phyloP scores from a whole-genome alignment of 2,797 vertebrate species.

The Chrysocyon brachyurus region DNA sequence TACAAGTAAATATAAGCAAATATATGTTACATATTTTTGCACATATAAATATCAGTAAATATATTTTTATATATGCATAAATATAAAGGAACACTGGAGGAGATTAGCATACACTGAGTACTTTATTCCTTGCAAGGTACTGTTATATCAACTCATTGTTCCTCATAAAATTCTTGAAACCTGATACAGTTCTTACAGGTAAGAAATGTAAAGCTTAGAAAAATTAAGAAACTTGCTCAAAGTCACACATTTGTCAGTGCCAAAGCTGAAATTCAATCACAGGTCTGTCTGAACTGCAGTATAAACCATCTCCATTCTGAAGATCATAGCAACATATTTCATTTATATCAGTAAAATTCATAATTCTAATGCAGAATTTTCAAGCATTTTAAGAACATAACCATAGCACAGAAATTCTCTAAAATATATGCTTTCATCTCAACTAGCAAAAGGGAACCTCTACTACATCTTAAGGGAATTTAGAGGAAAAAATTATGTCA shows the following conservation, averaged over 20 bases:
- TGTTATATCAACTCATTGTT: neutral
- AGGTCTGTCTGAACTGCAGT: neutral
- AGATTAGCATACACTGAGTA: neutral
- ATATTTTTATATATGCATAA: neutral
- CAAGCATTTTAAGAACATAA: neutral
- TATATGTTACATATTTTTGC: neutral
- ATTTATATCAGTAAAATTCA: neutral
- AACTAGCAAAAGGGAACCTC: neutral
- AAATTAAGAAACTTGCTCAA: constrained; percentile 17
- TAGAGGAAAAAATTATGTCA: neutral
- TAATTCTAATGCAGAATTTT: neutral
- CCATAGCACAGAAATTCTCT: neutral
- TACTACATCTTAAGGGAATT: neutral
- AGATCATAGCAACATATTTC: neutral
- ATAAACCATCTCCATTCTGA: neutral
- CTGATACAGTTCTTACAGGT: neutral
- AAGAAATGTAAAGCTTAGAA: neutral
- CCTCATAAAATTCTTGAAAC: neutral
- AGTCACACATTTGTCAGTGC: neutral
- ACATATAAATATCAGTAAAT: neutral
- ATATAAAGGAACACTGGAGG: neutral
- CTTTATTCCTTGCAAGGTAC: neutral
- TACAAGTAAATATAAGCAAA: constrained; percentile 1
- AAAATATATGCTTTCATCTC: neutral
- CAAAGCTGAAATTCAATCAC: neutral